Evolutionary conservation across 2,797 vertebrate genomes (phyloP), one percentile per base, ranked within the genome.

Genomic region (Argentina silus): DNA sequence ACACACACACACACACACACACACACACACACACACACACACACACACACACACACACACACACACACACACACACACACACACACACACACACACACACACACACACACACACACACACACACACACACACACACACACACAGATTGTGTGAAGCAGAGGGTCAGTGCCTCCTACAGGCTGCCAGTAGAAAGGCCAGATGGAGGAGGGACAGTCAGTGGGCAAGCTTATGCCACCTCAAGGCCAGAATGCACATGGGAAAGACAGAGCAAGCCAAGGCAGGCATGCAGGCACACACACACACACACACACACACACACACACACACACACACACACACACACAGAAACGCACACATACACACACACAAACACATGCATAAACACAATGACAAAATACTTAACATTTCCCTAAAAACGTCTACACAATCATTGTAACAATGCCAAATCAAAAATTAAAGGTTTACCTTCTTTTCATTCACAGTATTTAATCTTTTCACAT

Each of bases 261-360:
- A 56, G n/a, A 56, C 27, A 56, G 17, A 19, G n/a, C 53, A 63
- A 44, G 59, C 45, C 14, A 55, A 21, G 11, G n/a, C 27, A 45
- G 14, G 10, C 69, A 47, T 11, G 10, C 56, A 47, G 6, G 2
- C 69, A 56, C 69, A 21, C 70, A 64, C 44, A 50, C 60, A 72
- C 70, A 43, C 59, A 50, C 57, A 53, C 60, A 62, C 47, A 43
- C 70, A 71, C 59, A 27, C 57, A 47, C 57, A 71, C 69, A 71
- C 69, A 71, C 59, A 71, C 59, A 50, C 59, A 61, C 56, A 71
- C 57, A 71, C 57, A 62, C 44, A 71, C 59, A 63, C 59, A 51
- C 59, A 72, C 59, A 62, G n/a, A n/a, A n/a, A n/a, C 69, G 43
- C 57, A 62, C 44, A 50, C 42, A 55, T 55, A 0, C n/a, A n/a